phyloP scores from a whole-genome alignment of 2,797 vertebrate species.

The Cacajao melanocephalus region DNA sequence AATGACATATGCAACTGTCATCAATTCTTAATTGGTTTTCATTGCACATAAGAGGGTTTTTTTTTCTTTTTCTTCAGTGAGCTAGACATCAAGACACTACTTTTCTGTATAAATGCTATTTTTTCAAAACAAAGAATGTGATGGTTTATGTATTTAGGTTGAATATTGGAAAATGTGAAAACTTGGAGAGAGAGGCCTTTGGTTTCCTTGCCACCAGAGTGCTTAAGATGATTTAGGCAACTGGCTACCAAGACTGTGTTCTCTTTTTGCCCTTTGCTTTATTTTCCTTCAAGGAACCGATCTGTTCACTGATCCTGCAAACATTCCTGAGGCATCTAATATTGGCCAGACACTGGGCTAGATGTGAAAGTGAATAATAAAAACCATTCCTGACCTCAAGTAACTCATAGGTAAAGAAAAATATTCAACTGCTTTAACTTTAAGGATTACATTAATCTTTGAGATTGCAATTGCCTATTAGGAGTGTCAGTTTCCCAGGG shows the following conservation, averaged over 20 bases:
- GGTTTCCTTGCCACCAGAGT: background rate
- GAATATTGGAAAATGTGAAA: constrained; percentile 28
- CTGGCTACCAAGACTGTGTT: background rate
- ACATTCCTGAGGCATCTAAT: background rate
- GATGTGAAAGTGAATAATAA: background rate
- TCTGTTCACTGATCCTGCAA: background rate
- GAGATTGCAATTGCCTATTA: background rate
- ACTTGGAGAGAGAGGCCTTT: background rate
- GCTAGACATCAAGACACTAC: constrained; percentile 49
- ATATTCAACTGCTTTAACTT: background rate
- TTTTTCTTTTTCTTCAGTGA: background rate
- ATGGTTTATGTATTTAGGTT: background rate
- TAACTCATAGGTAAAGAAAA: constrained; percentile 29
- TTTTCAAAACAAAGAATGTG: background rate
- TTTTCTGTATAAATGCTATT: constrained; percentile 59
- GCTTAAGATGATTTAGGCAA: background rate
- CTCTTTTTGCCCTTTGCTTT: background rate
- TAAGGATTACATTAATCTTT: background rate
- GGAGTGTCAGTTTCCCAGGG: background rate
- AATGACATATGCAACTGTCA: background rate
- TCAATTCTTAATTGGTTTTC: constrained; percentile 53
- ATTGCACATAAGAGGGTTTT: background rate
- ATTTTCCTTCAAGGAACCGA: background rate
- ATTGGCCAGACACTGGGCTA: background rate
- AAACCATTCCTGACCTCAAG: background rate